Evolutionary conservation across 2,888 invertebrate species (phyloP), one percentile per base, ranked within the genome.

Genomic region (Crematogaster levior): DNA sequence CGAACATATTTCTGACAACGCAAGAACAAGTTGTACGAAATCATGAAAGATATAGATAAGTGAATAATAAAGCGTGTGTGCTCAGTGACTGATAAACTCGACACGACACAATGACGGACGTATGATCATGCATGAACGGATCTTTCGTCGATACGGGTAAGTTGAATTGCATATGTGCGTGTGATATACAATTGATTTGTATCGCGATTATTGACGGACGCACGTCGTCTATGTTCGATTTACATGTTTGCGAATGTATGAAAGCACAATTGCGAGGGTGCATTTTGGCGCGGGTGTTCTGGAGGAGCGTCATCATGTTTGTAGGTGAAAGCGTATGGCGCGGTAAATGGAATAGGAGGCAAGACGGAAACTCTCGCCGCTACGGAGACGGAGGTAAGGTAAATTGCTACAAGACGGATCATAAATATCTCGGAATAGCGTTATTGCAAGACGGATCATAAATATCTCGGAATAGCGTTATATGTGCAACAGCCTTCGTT

Each of bases 321-420:
- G 48, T 4, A 46, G 37, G 72, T 46, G 82, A 48, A 63, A 58
- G 63, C 79, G 79, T 43, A 48, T 30, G 46, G 46, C 53, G 63
- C 58, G 34, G 84, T 72, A 80, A 79, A 60, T 61, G 73, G 82
- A 83, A 48, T 75, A 65, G 56, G 60, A 61, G 34, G 24, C 34
- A 18, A 61, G 61, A 30, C 34, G 15, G 68, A 75, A 82, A 21
- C 65, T 66, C 79, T 84, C 80, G 80, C 83, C 85, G 81, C 83
- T 81, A 80, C 73, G 72, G 83, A 83, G 84, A 86, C 61, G 83
- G 79, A 84, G 84, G 86, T 86, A 88, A 87, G 86, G 88, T 89
- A 89, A 87, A 91, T 90, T 88, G 87, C 85, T 90, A 89, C 90
- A 85, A 84, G 90, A 86, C 89, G 83, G 86, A 88, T 86, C 90